Evolutionary conservation across 1,140 invertebrate genomes (phyloP), one percentile per base, ranked within the genome.

Genomic region (Chironomus tepperi): DNA sequence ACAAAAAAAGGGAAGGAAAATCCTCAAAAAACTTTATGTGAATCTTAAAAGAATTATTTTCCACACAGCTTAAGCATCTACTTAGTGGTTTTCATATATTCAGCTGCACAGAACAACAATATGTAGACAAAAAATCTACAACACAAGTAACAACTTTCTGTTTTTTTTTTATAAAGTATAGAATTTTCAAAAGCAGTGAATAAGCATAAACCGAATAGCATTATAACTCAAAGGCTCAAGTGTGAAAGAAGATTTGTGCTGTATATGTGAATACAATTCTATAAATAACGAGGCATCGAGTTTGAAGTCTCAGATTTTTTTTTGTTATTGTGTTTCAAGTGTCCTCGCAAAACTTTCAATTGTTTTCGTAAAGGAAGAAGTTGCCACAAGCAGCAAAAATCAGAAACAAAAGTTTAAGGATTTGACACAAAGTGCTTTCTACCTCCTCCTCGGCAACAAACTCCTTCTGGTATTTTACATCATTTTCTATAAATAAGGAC

Each of bases 211-310:
- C 47, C 47, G n/a, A 57, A 57, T 57, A 57, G 47, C 47, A 57
- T 57, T 57, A 57, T 57, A 57, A 57, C 47, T 57, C 47, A 57
- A 57, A 57, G 47, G 47, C 47, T 57, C 47, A 57, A 57, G 47
- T 57, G 7, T 57, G 43, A 47, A 47, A 57, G n/a, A 57, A 57
- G 12, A 57, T 57, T 57, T 57, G 47, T 57, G 12, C 43, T 47
- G 43, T n/a, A 5, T 57, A n/a, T 57, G 47, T 57, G 12, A 5
- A n/a, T 57, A n/a, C n/a, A 3, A n/a, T 57, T 57, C 15, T 57
- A n/a, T 57, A n/a, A 57, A 57, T 15, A 57, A 57, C 12, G 12
- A 57, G 47, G 24, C 24, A n/a, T n/a, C n/a, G n/a, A n/a, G n/a
- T n/a, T n/a, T n/a, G n/a, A n/a, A n/a, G n/a, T n/a, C n/a, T 34